A percentile compares a stretch with the other conserved stretches of the same genome.
These are phyloP conservation scores for Sycophila sp. DNA, from an alignment of 1,140 invertebrate genomes.

Conservation along the genomic window DNA sequence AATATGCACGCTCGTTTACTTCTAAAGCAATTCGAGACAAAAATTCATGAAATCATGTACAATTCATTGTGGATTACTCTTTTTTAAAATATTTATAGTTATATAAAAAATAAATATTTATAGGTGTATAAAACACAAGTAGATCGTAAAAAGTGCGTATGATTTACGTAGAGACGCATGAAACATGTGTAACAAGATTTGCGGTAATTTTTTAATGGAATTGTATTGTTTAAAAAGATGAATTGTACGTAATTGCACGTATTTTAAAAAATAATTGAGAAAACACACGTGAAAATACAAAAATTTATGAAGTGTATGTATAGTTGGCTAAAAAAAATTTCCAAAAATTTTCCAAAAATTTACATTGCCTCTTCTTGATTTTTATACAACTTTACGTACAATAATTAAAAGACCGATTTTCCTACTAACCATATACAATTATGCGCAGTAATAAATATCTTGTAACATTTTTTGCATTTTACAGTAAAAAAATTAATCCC, in stretches of 20 bases:
- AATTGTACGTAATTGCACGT: neutral
- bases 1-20: neutral
- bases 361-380: constrained; percentile 11
- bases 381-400: constrained; percentile 17
- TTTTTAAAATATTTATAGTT: neutral
- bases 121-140: neutral
- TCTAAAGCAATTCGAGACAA: constrained; percentile 3
- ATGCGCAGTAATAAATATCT: constrained; percentile 23
- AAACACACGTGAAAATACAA: constrained; percentile 7
- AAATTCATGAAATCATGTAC: neutral
- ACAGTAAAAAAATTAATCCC: constrained; percentile 26
- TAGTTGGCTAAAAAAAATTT: constrained; percentile 24
- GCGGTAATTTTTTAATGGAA: neutral
- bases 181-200: neutral
- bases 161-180: neutral
- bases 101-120: constrained; percentile 2
- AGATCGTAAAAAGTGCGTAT: neutral
- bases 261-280: neutral
- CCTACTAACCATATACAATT: neutral
- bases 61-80: neutral
- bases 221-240: neutral
- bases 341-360: constrained; percentile 19
- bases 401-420: constrained; percentile 18
- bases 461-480: neutral
- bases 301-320: constrained; percentile 15